Base-by-base conservation (phyloP, 1,140 invertebrate genomes). In the Dreissena rostriformis region DNA sequence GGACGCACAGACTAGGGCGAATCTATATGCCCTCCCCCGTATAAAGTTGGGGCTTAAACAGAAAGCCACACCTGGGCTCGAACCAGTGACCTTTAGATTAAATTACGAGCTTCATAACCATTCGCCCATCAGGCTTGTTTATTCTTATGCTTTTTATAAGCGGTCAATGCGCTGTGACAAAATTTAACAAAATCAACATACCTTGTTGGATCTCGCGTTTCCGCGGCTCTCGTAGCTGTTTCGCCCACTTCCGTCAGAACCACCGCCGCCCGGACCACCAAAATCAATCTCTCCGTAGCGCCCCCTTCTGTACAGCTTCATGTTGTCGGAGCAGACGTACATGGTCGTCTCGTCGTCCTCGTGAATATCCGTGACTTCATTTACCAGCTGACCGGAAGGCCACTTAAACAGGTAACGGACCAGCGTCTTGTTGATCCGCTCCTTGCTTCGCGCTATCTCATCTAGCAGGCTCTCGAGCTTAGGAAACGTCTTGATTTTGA, bases 331-430 rank as follows among this genome's bases (percentile, higher is more conserved):
- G 14, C 77, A 79, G 11, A 79, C 52, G 26, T 57, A 71, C n/a
- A 39, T 71, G 55, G 51, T 52, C 12, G 39, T 39, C 19, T 70
- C 65, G 12, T 28, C 66, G 24, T 71, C 67, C n/a, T 68, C 65
- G 2, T 67, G 61, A 57, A 79, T 79, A 5, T 79, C 77, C 10
- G 1, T 22, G 2, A 70, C 22, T 19, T 57, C 51, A 19, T 11
- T 11, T 6, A 79, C 26, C n/a, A n/a, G n/a, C 7, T 71, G 39
- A 28, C 66, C 77, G 5, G 12, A 19, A 1, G 77, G 77, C 77
- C 77, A 79, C 22, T 29, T 79, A 49, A 29, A 79, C 67, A 79
- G 61, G 14, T 15, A 67, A 24, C 14, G n/a, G 4, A 78, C 76
- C 19, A 15, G 39, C 7, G 15, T 52, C 15, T 55, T 68, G 49